Conservation (phyloP, 2,113 vertebrate species). For the Dicaeum eximium region DNA sequence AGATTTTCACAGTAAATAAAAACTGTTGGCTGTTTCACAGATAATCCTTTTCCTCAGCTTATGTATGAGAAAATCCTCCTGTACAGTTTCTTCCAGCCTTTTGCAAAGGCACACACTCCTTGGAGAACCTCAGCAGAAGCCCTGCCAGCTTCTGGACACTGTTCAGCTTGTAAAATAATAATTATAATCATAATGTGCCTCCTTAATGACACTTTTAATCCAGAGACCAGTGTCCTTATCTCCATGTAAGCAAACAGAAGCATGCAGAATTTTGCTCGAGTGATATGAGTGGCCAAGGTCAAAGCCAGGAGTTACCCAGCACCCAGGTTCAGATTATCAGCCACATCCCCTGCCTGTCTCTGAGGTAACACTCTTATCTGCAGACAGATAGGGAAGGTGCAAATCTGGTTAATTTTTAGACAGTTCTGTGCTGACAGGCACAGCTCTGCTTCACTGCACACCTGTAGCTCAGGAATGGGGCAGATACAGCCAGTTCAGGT, state of each 20-base stretch:
- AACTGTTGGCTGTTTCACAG: background rate
- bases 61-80: background rate
- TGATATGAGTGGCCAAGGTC: background rate
- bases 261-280: background rate
- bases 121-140: background rate
- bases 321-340: background rate
- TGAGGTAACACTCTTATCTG: background rate
- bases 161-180: background rate
- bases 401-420: background rate
- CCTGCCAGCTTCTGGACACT: background rate
- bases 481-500: background rate
- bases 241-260: background rate
- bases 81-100: background rate
- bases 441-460: background rate
- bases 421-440: background rate
- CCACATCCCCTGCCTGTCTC: background rate
- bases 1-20: slow-evolving; percentile 58
- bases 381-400: background rate
- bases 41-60: slow-evolving; percentile 3
- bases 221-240: background rate
- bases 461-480: background rate
- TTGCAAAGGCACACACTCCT: background rate
- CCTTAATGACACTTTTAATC: background rate
- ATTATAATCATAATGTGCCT: background rate
- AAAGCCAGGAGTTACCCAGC: background rate